phyloP scores from a whole-genome alignment of 2,113 vertebrate genomes.

The Tyrannus savana region DNA sequence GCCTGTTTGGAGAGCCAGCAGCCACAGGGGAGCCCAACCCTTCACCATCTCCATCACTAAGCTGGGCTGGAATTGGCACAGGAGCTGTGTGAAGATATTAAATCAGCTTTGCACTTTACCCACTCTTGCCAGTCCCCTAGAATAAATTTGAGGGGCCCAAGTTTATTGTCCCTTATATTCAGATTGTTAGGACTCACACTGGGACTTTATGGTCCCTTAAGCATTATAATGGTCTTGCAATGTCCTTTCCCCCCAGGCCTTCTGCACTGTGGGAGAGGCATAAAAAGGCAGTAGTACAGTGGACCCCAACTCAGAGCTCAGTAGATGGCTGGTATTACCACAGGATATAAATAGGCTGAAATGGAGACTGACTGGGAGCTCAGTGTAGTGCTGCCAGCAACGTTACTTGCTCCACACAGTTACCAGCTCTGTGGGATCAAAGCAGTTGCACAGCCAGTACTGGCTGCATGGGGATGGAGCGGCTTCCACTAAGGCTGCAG shows the following conservation, averaged over 20 bases:
- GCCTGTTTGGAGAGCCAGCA: not conserved
- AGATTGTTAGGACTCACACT: constrained; percentile 43
- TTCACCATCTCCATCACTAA: not conserved
- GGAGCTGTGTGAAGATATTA: not conserved
- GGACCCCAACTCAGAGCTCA: not conserved
- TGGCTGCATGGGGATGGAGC: not conserved
- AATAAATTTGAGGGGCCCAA: constrained; percentile 27
- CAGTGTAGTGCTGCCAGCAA: not conserved
- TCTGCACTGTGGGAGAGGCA: constrained; percentile 17
- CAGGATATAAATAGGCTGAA: not conserved
- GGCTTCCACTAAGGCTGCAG: not conserved
- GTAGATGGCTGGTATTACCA: not conserved
- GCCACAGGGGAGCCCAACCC: not conserved
- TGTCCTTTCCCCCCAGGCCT: constrained; percentile 19
- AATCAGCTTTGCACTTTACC: not conserved
- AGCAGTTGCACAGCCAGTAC: not conserved
- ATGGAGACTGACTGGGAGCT: not conserved
- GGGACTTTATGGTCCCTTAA: constrained; percentile 61
- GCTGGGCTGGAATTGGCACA: not conserved
- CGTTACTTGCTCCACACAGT: not conserved
- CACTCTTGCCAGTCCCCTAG: not conserved
- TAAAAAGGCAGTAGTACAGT: constrained; percentile 2
- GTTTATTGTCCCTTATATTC: constrained; percentile 47
- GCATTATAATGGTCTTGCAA: constrained; percentile 26
- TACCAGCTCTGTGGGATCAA: not conserved